Conservation (phyloP, 2,113 vertebrate species). For the Calypte anna region DNA sequence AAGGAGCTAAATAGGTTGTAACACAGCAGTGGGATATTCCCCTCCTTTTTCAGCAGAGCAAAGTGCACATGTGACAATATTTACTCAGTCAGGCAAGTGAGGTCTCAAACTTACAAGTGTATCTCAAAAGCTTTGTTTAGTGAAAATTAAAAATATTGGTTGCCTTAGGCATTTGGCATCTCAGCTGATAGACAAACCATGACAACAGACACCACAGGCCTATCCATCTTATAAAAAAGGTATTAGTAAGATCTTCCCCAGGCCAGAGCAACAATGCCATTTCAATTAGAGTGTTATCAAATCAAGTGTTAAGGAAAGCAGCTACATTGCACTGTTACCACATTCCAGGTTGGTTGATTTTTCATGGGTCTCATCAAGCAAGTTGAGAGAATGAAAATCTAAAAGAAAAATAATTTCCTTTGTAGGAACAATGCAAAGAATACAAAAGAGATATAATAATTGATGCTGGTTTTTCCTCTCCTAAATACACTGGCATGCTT, state of each 20-base stretch:
- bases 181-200: neutral
- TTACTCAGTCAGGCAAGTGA: neutral
- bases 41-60: neutral
- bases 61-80: neutral
- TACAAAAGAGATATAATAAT: neutral
- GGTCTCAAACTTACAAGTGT: neutral
- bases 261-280: neutral
- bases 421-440: neutral
- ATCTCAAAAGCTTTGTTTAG: neutral
- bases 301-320: neutral
- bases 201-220: fast-evolving
- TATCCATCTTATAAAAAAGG: neutral
- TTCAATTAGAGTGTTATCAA: neutral
- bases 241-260: neutral
- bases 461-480: neutral
- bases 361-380: neutral
- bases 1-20: neutral
- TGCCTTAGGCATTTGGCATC: neutral
- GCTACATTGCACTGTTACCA: neutral
- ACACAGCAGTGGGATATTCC: neutral
- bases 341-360: neutral
- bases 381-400: neutral
- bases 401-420: neutral
- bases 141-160: neutral
- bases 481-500: neutral